Evolutionary conservation across 1,140 invertebrate species (phyloP).

Genomic region (Lasioglossum baleicum): DNA sequence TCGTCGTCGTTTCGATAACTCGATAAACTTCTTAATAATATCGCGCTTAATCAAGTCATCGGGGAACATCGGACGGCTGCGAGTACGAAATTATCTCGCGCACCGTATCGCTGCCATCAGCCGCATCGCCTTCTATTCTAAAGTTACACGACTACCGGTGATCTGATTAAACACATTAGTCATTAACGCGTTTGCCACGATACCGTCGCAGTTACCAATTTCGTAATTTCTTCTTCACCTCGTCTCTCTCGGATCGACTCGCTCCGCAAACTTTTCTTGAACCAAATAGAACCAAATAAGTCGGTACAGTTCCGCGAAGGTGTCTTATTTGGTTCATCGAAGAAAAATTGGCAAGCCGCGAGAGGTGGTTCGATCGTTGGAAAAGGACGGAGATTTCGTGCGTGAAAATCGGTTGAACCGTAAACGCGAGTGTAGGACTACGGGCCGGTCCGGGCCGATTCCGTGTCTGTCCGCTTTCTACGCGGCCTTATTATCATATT

Average conservation of each 20-base stretch:
- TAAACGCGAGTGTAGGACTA: background rate
- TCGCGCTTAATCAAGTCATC: too few species aligned
- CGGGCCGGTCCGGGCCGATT: constrained; percentile 3
- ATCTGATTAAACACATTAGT: background rate
- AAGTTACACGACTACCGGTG: background rate
- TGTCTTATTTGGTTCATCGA: too few species aligned
- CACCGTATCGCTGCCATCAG: background rate
- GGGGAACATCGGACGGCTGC: too few species aligned
- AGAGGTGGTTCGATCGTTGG: too few species aligned
- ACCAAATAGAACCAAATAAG: too few species aligned
- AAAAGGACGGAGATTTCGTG: background rate
- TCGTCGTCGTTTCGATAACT: background rate
- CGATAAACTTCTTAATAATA: background rate
- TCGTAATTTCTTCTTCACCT: too few species aligned
- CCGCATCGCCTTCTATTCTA: background rate
- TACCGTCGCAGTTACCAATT: background rate
- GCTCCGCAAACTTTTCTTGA: too few species aligned
- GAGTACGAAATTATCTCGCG: background rate
- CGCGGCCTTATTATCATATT: constrained; percentile 21
- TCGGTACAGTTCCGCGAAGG: too few species aligned
- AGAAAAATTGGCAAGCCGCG: too few species aligned
- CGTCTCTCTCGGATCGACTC: too few species aligned
- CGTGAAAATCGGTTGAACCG: background rate
- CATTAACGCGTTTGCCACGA: background rate
- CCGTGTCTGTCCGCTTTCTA: constrained; percentile 34